Evolutionary conservation across 1,140 invertebrate species (phyloP).

Genomic region (Eubasilissa regina): DNA sequence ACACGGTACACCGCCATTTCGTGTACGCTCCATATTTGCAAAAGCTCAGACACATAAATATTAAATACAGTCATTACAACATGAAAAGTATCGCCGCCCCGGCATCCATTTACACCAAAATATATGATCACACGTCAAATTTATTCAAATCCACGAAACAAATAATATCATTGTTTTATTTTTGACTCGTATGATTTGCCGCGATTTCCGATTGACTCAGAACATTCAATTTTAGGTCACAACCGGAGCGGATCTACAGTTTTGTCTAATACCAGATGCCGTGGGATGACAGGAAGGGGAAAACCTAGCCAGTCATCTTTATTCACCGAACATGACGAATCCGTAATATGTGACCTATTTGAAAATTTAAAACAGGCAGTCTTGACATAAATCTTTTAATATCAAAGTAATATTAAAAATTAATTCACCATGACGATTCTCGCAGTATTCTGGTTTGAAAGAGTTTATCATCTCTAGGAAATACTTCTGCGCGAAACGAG

Average conservation of each 20-base stretch:
- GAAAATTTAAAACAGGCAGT: not conserved
- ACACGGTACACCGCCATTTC: slow-evolving; percentile 19
- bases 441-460: too few species aligned
- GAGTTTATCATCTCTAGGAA: too few species aligned
- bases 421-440: too few species aligned
- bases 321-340: slow-evolving; percentile 8
- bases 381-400: too few species aligned
- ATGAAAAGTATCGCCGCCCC: slow-evolving; percentile 20
- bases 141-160: not conserved
- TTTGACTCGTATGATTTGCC: not conserved
- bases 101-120: slow-evolving; percentile 8
- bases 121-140: not conserved
- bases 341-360: slow-evolving; percentile 23
- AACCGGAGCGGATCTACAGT: not conserved
- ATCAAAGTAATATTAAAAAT: too few species aligned
- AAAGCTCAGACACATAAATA: slow-evolving; percentile 40
- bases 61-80: slow-evolving; percentile 17
- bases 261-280: not conserved
- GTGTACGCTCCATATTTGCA: slow-evolving; percentile 27
- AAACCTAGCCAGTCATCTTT: not conserved
- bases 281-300: not conserved
- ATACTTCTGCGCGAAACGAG: too few species aligned
- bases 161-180: not conserved
- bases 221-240: not conserved
- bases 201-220: not conserved